Base-by-base conservation (phyloP, 2,888 invertebrate genomes). In the Mesoligia furuncula region DNA sequence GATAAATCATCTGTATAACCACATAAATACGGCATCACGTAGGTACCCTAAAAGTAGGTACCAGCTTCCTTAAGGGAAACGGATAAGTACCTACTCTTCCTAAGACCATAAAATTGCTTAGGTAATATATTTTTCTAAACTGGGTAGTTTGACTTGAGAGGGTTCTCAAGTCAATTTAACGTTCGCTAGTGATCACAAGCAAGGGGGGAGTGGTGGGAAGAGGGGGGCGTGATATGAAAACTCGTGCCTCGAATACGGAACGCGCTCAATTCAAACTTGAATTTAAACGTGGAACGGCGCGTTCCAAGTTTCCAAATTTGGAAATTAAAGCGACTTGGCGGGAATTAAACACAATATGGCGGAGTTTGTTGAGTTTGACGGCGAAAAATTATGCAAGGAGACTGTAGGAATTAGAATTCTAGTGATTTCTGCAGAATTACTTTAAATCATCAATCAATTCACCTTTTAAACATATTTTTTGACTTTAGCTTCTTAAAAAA, bases 221-320 rank as follows among this genome's bases (percentile, higher is more conserved):
- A 85, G 89, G 88, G 86, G 90, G 91, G 91, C 89, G 93, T 93
- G 94, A 94, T 95, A 94, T 93, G 93, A 95, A 94, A 95, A 94
- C 94, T 94, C 96, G 95, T 95, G 95, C 93, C 90, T 89, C 89
- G 95, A 94, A 95, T 96, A 93, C 94, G 92, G 92, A 95, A 92
- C 94, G 91, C 91, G 92, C 93, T 93, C 95, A 94, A 95, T 95
- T 94, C 95, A 94, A 96, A 96, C 95, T 96, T 95, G 94, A 95
- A 96, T 95, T 95, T 95, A 94, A 95, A 96, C 94, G 93, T 93
- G 90, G 94, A 94, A 91, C 91, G 91, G 90, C 89, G 92, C 91
- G 93, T 92, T 93, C 93, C 93, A 95, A 96, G 95, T 96, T 95
- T 95, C 94, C 91, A 93, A 95, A 95, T 95, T 96, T 92, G 95